Conservation (phyloP, 2,888 invertebrate species). For the Caenorhabditis auriculariae region DNA sequence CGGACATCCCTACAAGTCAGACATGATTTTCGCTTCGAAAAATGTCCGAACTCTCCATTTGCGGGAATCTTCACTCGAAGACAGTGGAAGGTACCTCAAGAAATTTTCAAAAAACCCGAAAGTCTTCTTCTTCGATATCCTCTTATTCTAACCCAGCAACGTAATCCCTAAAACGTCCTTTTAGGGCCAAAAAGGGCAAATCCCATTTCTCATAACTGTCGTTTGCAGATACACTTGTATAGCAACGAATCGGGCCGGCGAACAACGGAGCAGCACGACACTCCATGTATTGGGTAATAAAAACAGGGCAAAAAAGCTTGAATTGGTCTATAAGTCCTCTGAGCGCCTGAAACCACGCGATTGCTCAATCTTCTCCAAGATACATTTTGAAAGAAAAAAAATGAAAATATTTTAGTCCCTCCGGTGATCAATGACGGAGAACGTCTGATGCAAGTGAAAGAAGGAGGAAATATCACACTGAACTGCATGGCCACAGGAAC, state of each 20-base stretch:
- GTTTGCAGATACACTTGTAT: conserved; percentile 69
- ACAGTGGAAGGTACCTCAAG: conserved; percentile 40
- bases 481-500: conserved; percentile 68
- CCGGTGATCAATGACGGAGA: conserved; percentile 64
- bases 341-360: too few species aligned
- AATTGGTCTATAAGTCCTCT: too few species aligned
- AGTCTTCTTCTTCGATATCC: neutral
- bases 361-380: conserved; percentile 1
- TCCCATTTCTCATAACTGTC: too few species aligned
- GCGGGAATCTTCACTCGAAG: conserved; percentile 36
- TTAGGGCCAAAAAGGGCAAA: too few species aligned
- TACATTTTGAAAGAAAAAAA: conserved; percentile 3
- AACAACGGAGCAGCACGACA: conserved; percentile 67
- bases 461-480: conserved; percentile 66
- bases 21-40: conserved; percentile 32
- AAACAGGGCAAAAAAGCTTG: too few species aligned
- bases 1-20: conserved; percentile 66
- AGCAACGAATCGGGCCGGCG: conserved; percentile 70
- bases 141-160: too few species aligned
- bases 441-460: conserved; percentile 64
- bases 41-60: conserved; percentile 51
- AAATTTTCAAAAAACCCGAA: neutral
- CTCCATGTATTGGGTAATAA: conserved; percentile 71
- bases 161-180: too few species aligned
- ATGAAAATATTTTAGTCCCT: conserved; percentile 62